phyloP scores from a whole-genome alignment of 2,113 vertebrate species.

The Hippolais icterina region DNA sequence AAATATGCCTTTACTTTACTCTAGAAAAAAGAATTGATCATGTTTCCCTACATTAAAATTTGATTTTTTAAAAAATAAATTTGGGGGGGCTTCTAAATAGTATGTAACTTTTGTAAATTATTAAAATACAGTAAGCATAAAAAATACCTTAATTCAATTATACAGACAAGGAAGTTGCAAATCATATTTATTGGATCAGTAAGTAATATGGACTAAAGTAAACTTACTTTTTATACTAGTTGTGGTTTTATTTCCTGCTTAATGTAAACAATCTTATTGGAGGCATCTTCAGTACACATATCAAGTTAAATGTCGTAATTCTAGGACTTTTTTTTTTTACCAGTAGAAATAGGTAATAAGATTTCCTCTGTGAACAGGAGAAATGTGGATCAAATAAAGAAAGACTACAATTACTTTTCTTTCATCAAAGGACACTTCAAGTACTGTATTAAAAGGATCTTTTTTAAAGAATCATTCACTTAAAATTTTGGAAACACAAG shows the following conservation, averaged over 20 bases:
- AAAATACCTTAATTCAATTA: conserved; percentile 4
- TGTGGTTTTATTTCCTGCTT: background rate
- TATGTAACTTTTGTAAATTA: background rate
- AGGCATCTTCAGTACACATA: background rate
- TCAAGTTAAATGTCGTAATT: background rate
- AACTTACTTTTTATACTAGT: background rate
- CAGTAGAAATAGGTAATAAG: background rate
- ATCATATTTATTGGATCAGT: conserved; percentile 2
- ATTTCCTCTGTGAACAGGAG: background rate
- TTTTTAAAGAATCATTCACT: background rate
- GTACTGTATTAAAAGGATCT: background rate
- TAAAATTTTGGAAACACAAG: background rate
- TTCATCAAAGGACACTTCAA: background rate
- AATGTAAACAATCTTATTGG: background rate
- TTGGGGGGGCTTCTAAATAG: background rate
- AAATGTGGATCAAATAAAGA: background rate
- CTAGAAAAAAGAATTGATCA: background rate
- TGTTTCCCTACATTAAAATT: background rate
- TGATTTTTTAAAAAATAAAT: background rate
- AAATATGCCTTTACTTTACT: conserved; percentile 32
- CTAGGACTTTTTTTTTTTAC: background rate
- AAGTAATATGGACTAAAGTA: background rate
- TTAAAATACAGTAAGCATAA: conserved; percentile 18
- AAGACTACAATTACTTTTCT: background rate
- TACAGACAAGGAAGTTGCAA: background rate